Percentiles rank a stretch among this genome's conserved stretches.
Evolutionary conservation across 2,797 vertebrate species (phyloP).

Genomic region (Hapalemur alaotrensis): DNA sequence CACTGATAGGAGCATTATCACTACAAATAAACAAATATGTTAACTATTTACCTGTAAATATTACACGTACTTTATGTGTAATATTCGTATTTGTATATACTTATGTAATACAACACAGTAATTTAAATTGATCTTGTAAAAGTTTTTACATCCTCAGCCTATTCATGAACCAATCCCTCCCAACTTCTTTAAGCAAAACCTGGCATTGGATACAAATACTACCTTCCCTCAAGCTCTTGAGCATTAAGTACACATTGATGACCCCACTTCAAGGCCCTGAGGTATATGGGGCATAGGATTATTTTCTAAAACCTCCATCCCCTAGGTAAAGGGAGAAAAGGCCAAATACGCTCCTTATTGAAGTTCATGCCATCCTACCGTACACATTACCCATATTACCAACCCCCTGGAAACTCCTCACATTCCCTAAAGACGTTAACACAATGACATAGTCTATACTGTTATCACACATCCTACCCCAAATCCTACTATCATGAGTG

Average conservation of each 20-base stretch:
- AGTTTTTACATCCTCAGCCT: not conserved
- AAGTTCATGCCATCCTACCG: not conserved
- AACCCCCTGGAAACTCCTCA: not conserved
- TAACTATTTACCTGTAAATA: not conserved
- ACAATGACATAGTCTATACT: not conserved
- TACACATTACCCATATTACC: not conserved
- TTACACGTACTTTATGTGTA: not conserved
- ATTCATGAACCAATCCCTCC: not conserved
- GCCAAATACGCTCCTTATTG: not conserved
- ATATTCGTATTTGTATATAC: not conserved
- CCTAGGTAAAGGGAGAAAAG: not conserved
- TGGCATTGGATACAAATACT: not conserved
- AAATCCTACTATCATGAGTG: not conserved
- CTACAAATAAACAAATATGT: not conserved
- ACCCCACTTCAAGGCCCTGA: not conserved
- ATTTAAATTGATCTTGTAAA: not conserved
- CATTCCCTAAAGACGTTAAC: not conserved
- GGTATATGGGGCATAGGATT: not conserved
- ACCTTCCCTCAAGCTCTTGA: not conserved
- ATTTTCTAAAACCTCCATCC: not conserved
- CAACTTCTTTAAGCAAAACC: not conserved
- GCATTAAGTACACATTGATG: not conserved
- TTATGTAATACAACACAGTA: not conserved
- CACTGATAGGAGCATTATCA: not conserved
- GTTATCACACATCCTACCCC: not conserved